Evolutionary conservation across 2,797 vertebrate genomes (phyloP).

Genomic region (Crocodylus rhombifer): DNA sequence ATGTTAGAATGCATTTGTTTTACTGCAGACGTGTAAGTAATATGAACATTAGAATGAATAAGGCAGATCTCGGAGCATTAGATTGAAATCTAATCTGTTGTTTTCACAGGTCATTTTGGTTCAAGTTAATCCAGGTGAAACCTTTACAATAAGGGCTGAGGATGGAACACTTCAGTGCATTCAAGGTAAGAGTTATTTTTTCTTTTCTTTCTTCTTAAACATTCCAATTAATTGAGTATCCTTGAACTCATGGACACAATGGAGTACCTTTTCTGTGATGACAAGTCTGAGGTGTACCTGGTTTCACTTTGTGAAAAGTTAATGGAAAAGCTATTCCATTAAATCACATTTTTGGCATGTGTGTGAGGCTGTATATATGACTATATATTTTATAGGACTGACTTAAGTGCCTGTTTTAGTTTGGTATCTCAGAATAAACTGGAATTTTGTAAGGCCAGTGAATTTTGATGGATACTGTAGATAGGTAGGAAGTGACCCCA

Average conservation of each 20-base stretch:
- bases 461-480: background rate
- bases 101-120: constrained; percentile 94
- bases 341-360: background rate
- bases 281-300: background rate
- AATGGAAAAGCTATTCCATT: background rate
- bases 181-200: constrained; percentile 89
- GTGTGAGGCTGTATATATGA: background rate
- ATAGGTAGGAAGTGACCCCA: background rate
- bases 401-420: background rate
- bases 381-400: background rate
- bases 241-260: background rate
- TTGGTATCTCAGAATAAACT: background rate
- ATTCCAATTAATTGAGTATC: background rate
- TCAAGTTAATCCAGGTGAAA: constrained; percentile 99
- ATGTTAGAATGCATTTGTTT: no score
- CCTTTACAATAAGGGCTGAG: constrained; percentile 97
- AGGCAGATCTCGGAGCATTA: background rate
- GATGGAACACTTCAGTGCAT: constrained; percentile 99
- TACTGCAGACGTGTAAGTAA: background rate
- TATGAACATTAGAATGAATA: background rate
- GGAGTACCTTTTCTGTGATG: background rate
- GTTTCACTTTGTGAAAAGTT: background rate
- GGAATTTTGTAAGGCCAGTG: constrained; percentile 9
- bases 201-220: background rate
- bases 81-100: constrained; percentile 48